Conservation (phyloP, 2,888 invertebrate genomes). For the Lycaena phlaeas region DNA sequence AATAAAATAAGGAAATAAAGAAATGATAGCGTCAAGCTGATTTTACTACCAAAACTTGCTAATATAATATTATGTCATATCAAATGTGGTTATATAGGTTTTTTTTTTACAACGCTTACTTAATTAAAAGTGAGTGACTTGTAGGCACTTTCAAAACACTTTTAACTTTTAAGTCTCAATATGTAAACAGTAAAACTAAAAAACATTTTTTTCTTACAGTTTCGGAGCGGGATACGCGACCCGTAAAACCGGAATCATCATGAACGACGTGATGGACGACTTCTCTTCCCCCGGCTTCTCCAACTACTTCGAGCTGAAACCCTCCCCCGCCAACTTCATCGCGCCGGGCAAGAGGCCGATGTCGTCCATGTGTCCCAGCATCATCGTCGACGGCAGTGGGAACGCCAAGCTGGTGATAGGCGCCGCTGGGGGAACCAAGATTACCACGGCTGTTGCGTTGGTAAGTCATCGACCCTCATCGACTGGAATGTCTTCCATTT, state of each 20-base stretch:
- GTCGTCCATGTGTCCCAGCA: slow-evolving; percentile 89
- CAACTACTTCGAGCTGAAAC: slow-evolving; percentile 80
- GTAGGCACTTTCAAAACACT: too few relatives aligned
- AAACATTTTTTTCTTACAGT: slow-evolving; percentile 59
- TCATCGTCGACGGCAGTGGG: slow-evolving; percentile 78
- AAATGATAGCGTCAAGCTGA: too few relatives aligned
- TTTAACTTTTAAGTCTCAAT: too few relatives aligned
- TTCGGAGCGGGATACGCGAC: slow-evolving; percentile 89
- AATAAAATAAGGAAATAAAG: too few relatives aligned
- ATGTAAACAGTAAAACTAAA: too few relatives aligned
- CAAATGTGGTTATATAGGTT: too few relatives aligned
- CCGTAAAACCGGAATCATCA: slow-evolving; percentile 87
- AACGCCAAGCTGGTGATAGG: slow-evolving; percentile 83
- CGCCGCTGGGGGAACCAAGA: slow-evolving; percentile 88
- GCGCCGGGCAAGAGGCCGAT: slow-evolving; percentile 85
- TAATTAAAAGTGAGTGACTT: too few relatives aligned
- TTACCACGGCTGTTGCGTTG: slow-evolving; percentile 80
- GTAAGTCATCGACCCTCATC: too few relatives aligned
- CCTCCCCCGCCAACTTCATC: slow-evolving; percentile 87
- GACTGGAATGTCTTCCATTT: too few relatives aligned
- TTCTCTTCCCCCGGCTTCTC: slow-evolving; percentile 85
- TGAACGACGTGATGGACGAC: slow-evolving; percentile 97
- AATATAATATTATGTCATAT: too few relatives aligned
- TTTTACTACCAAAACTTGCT: too few relatives aligned
- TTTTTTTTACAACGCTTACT: too few relatives aligned